Evolutionary conservation across 2,888 invertebrate species (phyloP), one percentile per base, ranked within the genome.

Genomic region (Rambutsinella grinnellia): DNA sequence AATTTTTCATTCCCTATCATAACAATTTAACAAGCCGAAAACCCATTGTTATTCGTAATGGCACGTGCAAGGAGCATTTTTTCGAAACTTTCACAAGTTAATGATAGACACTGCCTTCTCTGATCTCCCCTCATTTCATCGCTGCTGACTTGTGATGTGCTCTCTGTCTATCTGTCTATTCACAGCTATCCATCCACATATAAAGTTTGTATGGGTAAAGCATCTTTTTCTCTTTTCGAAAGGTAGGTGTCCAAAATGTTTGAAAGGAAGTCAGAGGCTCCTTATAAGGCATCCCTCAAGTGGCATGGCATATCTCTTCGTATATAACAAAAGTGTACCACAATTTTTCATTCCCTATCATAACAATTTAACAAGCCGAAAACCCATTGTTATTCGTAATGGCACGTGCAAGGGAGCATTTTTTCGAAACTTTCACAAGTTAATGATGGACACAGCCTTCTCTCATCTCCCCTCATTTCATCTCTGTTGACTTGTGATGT

Each of bases 281-380:
- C 79, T 71, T 79, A 79, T 79, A 79, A 76, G 79, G 79, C 49
- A 69, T 58, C 76, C 68, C 60, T 63, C 60, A 69, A 76, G 65
- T 76, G 63, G 68, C 75, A 58, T 69, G 44, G 28, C 58, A 44
- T 28, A 61, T 36, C 60, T n/a, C n/a, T 61, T n/a, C n/a, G n/a
- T n/a, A n/a, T n/a, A n/a, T n/a, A n/a, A n/a, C n/a, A n/a, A n/a
- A n/a, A n/a, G n/a, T n/a, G n/a, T n/a, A n/a, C n/a, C n/a, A n/a
- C n/a, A n/a, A n/a, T n/a, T n/a, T n/a, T n/a, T n/a, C n/a, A n/a
- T n/a, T n/a, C n/a, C n/a, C n/a, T n/a, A n/a, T n/a, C n/a, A n/a
- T n/a, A n/a, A 36, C 13, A 36, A 8, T 36, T 36, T 36, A 36
- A 36, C 36, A 36, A 36, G 6, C 36, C 13, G 36, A 36, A 36